Evolutionary conservation across 2,888 invertebrate genomes (phyloP).

Genomic region (Hypomecis atomaria): DNA sequence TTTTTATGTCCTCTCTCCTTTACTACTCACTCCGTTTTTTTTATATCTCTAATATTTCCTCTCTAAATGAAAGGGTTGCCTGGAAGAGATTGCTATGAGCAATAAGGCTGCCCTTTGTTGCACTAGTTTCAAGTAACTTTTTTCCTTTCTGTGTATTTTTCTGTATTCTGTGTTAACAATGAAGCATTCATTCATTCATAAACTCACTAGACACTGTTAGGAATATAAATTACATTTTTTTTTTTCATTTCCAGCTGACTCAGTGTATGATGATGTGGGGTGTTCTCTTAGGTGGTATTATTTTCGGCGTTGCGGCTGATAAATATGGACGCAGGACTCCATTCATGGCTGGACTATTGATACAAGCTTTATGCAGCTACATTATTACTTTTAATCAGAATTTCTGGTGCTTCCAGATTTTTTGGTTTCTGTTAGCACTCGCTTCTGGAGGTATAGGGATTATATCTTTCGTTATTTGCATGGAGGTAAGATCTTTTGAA

Average conservation of each 20-base stretch:
- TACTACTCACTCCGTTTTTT: too few relatives aligned
- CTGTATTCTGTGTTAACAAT: too few relatives aligned
- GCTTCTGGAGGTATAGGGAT: slow-evolving; percentile 87
- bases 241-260: slow-evolving; percentile 68
- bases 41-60: too few relatives aligned
- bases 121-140: too few relatives aligned
- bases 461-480: slow-evolving; percentile 87
- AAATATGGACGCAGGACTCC: slow-evolving; percentile 85
- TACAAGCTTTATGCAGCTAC: slow-evolving; percentile 82
- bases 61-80: too few relatives aligned
- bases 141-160: too few relatives aligned
- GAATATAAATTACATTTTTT: slow-evolving; percentile 9
- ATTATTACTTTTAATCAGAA: slow-evolving; percentile 80
- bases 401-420: slow-evolving; percentile 80
- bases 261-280: slow-evolving; percentile 87
- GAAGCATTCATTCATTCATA: too few relatives aligned
- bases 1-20: too few relatives aligned
- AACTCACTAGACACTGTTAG: too few relatives aligned
- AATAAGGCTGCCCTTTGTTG: too few relatives aligned
- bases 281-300: slow-evolving; percentile 84
- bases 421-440: slow-evolving; percentile 84
- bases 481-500: slow-evolving; percentile 73
- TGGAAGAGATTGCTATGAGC: too few relatives aligned
- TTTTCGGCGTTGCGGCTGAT: slow-evolving; percentile 86
- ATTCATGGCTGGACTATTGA: slow-evolving; percentile 81